These are phyloP conservation scores for Hephaestus fuliginosus DNA, from an alignment of 2,797 vertebrate genomes.

Conservation along the genomic window DNA sequence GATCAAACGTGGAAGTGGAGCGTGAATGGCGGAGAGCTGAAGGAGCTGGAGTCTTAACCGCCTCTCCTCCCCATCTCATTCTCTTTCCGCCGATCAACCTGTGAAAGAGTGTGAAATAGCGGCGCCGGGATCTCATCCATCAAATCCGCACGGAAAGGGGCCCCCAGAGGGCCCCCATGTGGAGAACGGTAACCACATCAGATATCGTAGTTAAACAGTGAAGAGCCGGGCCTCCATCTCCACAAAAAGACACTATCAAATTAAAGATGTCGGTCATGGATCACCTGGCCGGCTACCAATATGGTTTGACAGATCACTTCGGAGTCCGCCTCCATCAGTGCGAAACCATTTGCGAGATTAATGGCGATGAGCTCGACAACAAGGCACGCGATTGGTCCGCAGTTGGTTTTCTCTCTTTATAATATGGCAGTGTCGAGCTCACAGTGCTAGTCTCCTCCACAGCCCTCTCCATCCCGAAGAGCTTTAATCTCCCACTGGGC, in stretches of 20 bases:
- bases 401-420: slow-evolving; percentile 44
- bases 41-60: slow-evolving; percentile 43
- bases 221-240: slow-evolving; percentile 20
- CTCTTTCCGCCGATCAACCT: slow-evolving; percentile 55
- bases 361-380: slow-evolving; percentile 43
- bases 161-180: slow-evolving; percentile 13
- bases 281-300: slow-evolving; percentile 26
- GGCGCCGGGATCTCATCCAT: slow-evolving; percentile 69
- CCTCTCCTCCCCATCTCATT: slow-evolving; percentile 31
- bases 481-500: slow-evolving; percentile 82
- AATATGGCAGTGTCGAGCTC: slow-evolving; percentile 58
- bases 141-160: slow-evolving; percentile 41
- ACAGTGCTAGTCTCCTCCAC: slow-evolving; percentile 55
- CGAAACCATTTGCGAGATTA: slow-evolving; percentile 54
- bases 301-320: slow-evolving; percentile 36
- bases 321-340: slow-evolving; percentile 25
- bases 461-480: slow-evolving; percentile 75
- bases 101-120: slow-evolving; percentile 55
- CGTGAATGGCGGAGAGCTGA: slow-evolving; percentile 58
- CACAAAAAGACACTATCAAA: slow-evolving; percentile 48
- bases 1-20: slow-evolving; percentile 73
- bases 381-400: slow-evolving; percentile 26
- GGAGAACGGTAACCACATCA: slow-evolving; percentile 33
- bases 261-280: slow-evolving; percentile 49
- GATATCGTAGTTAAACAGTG: slow-evolving; percentile 31